A percentile compares a stretch with the other conserved stretches of the same genome.
Evolutionary conservation across 2,888 invertebrate species (phyloP).

Genomic region (Halictus ligatus): DNA sequence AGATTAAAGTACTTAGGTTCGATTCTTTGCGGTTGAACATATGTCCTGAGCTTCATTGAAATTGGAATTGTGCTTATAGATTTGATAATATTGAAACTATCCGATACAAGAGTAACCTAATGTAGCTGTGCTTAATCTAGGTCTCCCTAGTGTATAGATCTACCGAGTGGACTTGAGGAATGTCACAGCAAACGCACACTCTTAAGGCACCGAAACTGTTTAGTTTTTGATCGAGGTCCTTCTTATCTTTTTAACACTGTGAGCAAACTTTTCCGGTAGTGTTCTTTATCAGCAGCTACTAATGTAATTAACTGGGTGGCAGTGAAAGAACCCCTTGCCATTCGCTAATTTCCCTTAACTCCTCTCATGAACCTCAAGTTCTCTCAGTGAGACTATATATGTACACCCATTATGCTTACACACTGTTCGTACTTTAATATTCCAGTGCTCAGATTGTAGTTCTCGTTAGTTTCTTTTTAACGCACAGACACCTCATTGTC

Average conservation of each 20-base stretch:
- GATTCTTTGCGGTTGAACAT: neutral
- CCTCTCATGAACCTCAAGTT: conserved; percentile 4
- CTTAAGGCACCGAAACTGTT: neutral
- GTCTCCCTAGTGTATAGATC: neutral
- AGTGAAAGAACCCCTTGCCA: neutral
- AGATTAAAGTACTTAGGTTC: neutral
- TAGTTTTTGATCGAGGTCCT: neutral
- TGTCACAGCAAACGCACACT: neutral
- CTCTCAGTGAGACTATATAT: neutral
- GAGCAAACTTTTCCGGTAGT: neutral
- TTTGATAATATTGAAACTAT: neutral
- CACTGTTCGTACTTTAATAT: neutral
- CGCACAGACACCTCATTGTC: neutral
- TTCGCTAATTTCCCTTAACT: neutral
- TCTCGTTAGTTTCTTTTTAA: neutral
- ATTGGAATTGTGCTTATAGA: neutral
- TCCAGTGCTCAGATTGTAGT: neutral
- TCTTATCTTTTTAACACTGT: neutral
- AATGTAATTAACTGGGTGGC: neutral
- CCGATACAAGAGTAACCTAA: neutral
- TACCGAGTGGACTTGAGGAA: conserved; percentile 5
- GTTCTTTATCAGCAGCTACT: neutral
- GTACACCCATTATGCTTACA: conserved; percentile 1
- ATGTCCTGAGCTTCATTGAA: neutral
- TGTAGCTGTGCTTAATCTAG: conserved; percentile 7